Conservation (phyloP, 2,797 vertebrate genomes). For the Cossypha heuglini region DNA sequence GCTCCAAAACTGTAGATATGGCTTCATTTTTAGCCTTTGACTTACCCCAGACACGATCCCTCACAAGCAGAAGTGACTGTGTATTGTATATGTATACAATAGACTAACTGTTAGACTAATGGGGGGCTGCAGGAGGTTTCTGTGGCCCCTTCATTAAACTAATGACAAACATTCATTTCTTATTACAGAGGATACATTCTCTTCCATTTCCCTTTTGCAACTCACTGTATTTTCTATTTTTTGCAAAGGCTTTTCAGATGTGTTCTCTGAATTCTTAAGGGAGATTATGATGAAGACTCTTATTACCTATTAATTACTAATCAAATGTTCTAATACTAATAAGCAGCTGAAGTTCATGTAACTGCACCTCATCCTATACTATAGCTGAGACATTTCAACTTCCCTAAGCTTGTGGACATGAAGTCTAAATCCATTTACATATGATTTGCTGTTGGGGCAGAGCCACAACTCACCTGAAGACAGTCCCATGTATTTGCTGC, state of each 20-base stretch:
- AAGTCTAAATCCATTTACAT: background rate
- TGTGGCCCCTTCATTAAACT: constrained; percentile 28
- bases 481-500: background rate
- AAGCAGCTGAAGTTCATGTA: background rate
- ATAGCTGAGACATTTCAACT: background rate
- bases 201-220: background rate
- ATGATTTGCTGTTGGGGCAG: background rate
- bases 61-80: constrained; percentile 6
- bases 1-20: background rate
- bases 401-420: background rate
- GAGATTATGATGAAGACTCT: background rate
- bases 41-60: background rate
- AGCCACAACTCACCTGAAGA: background rate
- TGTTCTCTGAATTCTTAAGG: background rate
- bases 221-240: background rate
- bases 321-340: background rate
- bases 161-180: constrained; percentile 48
- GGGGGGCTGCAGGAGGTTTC: constrained; percentile 35
- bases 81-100: constrained; percentile 18
- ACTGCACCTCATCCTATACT: background rate
- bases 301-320: background rate
- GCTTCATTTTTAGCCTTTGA: constrained; percentile 7
- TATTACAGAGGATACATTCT: constrained; percentile 29
- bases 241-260: background rate
- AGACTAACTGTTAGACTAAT: constrained; percentile 17